phyloP scores from a whole-genome alignment of 2,888 invertebrate genomes.

The Aspidapion aeneum region DNA sequence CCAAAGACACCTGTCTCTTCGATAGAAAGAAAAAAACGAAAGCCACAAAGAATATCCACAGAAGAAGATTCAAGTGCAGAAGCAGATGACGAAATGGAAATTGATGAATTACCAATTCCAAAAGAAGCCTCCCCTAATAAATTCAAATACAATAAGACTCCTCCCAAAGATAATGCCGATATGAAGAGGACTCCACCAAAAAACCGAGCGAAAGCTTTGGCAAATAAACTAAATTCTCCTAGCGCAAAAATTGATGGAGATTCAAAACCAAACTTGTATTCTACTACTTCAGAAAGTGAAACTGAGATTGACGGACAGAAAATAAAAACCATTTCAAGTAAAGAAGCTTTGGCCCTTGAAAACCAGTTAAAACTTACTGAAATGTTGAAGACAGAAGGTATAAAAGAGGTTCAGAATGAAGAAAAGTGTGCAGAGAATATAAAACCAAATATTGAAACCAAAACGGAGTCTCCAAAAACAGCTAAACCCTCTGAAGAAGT shows the following conservation, averaged over 20 bases:
- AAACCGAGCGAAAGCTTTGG: slow-evolving; percentile 16
- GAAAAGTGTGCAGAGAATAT: slow-evolving; percentile 8
- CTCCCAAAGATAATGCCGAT: slow-evolving; percentile 48
- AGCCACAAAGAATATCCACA: slow-evolving; percentile 47
- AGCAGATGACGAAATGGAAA: slow-evolving; percentile 66
- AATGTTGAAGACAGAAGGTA: neutral
- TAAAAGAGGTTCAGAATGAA: slow-evolving; percentile 17
- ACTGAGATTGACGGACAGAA: slow-evolving; percentile 49
- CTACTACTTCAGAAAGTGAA: slow-evolving; percentile 47
- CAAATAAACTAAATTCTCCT: slow-evolving; percentile 21
- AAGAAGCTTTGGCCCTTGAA: slow-evolving; percentile 39
- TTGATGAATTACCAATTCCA: slow-evolving; percentile 55
- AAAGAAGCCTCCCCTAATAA: slow-evolving; percentile 50
- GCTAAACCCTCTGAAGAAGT: neutral
- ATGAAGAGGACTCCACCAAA: slow-evolving; percentile 23
- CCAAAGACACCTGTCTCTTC: slow-evolving; percentile 3
- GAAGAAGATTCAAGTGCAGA: slow-evolving; percentile 63
- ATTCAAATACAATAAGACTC: slow-evolving; percentile 37
- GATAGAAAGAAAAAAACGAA: slow-evolving; percentile 33
- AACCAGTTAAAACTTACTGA: neutral
- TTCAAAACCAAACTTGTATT: slow-evolving; percentile 35
- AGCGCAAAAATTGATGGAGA: slow-evolving; percentile 25
- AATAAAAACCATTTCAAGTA: slow-evolving; percentile 46
- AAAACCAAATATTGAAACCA: slow-evolving; percentile 20
- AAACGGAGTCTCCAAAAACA: slow-evolving; percentile 10